phyloP scores from a whole-genome alignment of 2,113 vertebrate species.

The Perognathus longimembris region DNA sequence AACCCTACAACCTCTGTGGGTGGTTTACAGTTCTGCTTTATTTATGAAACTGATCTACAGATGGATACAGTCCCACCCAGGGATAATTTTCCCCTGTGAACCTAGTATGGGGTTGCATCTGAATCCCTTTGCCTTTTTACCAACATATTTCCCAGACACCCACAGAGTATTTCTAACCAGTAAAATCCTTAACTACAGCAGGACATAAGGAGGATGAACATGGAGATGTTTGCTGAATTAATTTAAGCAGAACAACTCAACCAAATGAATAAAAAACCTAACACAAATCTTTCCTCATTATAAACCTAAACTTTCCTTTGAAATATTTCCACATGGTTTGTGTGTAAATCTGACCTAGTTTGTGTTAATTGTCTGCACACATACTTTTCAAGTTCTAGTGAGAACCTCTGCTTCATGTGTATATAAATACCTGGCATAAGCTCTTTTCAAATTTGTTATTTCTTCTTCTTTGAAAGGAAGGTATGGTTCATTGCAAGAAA shows the following conservation, averaged over 20 bases:
- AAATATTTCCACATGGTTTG: background rate
- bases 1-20: background rate
- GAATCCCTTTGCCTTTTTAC: background rate
- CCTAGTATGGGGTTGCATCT: background rate
- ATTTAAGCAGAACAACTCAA: background rate
- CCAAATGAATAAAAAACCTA: background rate
- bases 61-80: background rate
- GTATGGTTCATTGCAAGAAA: conserved; percentile 1
- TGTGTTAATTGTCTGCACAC: background rate
- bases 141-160: background rate
- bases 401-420: background rate
- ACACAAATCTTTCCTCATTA: background rate
- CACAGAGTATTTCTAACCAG: background rate
- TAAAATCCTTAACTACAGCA: background rate
- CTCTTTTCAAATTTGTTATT: background rate
- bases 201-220: background rate
- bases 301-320: background rate
- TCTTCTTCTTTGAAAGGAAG: conserved; percentile 47
- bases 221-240: background rate
- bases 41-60: background rate
- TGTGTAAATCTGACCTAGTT: background rate
- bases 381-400: background rate
- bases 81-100: background rate
- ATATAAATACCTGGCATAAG: background rate
- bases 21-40: background rate